Conservation (phyloP, 2,888 invertebrate genomes). For the Noctua comes region DNA sequence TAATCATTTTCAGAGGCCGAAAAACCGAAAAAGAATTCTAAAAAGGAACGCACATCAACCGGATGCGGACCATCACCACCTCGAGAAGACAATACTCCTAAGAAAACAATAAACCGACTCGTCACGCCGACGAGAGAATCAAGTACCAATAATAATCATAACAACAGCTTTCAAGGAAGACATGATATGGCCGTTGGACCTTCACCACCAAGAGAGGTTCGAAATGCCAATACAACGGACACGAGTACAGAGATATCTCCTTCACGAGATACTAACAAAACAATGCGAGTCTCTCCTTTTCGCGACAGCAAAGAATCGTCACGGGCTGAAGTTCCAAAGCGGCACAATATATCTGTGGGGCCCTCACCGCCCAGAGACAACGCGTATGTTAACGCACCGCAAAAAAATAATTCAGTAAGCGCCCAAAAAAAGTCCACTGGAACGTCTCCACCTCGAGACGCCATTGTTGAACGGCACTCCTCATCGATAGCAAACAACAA, state of each 20-base stretch:
- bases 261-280: constrained; percentile 64
- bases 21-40: constrained; percentile 74
- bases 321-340: constrained; percentile 64
- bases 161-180: constrained; percentile 65
- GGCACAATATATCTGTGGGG: constrained; percentile 82
- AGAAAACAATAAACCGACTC: constrained; percentile 72
- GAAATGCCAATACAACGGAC: constrained; percentile 55
- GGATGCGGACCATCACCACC: constrained; percentile 92
- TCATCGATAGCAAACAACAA: constrained; percentile 71
- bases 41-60: constrained; percentile 86
- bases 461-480: constrained; percentile 68
- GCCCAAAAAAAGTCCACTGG: constrained; percentile 88
- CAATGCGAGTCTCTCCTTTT: constrained; percentile 71
- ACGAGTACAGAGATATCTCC: constrained; percentile 67
- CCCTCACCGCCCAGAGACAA: constrained; percentile 82
- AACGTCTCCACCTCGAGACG: constrained; percentile 84
- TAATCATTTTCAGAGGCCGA: constrained; percentile 68
- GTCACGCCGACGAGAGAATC: constrained; percentile 88
- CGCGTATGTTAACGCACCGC: constrained; percentile 76
- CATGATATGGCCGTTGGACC: constrained; percentile 86
- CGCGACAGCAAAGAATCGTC: constrained; percentile 60
- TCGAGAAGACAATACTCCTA: constrained; percentile 78
- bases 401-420: constrained; percentile 57
- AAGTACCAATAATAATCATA: constrained; percentile 59
- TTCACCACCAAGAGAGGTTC: constrained; percentile 82